phyloP scores from a whole-genome alignment of 2,888 invertebrate genomes.

The Stenolophus ochropezus region DNA sequence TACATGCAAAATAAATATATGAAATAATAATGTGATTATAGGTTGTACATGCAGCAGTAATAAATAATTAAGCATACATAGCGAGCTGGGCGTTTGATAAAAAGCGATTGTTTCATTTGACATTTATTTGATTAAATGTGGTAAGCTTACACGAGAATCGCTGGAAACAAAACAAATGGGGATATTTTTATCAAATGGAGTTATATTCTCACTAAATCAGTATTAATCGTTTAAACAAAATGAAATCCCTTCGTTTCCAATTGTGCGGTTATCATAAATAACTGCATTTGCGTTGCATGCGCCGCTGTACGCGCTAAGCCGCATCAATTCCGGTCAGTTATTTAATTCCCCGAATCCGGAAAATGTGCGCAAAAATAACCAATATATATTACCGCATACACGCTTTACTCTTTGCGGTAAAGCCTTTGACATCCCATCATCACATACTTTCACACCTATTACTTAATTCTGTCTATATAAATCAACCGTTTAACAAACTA shows the following conservation, averaged over 20 bases:
- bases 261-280: conserved; percentile 60
- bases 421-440: not conserved
- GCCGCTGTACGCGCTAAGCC: conserved; percentile 46
- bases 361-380: conserved; percentile 49
- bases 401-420: conserved; percentile 15
- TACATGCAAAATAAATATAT: conserved; percentile 41
- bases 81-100: conserved; percentile 19
- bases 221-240: conserved; percentile 60
- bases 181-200: conserved; percentile 50
- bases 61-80: conserved; percentile 38
- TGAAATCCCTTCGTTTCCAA: conserved; percentile 46
- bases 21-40: conserved; percentile 42
- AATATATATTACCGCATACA: conserved; percentile 27
- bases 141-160: conserved; percentile 53
- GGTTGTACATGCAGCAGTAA: conserved; percentile 5
- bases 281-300: conserved; percentile 53
- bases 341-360: conserved; percentile 51
- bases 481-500: too few relatives aligned
- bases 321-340: conserved; percentile 59
- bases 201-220: conserved; percentile 59
- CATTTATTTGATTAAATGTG: conserved; percentile 59
- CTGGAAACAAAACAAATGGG: conserved; percentile 44
- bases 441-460: not conserved
- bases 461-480: too few relatives aligned
- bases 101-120: conserved; percentile 55